These are phyloP conservation scores for Progne subis DNA, from an alignment of 2,113 vertebrate species.

Conservation along the genomic window DNA sequence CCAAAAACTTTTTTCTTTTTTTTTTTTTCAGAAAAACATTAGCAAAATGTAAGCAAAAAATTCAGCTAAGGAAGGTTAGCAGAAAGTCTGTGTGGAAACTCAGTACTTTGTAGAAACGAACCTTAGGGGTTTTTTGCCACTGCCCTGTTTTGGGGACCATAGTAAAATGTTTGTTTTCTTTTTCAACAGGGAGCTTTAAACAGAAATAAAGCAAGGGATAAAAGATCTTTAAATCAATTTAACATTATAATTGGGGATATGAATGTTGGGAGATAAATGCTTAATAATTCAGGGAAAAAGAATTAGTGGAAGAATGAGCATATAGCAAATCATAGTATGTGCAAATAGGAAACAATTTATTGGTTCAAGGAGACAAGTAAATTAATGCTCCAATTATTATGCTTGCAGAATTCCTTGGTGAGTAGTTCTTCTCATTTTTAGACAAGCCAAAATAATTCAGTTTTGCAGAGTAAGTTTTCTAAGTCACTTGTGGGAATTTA, in stretches of 20 bases:
- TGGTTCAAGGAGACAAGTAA: slow-evolving; percentile 22
- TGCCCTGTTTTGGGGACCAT: neutral
- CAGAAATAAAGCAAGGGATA: neutral
- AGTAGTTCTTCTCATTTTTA: slow-evolving; percentile 26
- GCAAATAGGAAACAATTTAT: slow-evolving; percentile 54
- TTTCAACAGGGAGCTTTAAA: slow-evolving; percentile 13
- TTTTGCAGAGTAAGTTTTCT: slow-evolving; percentile 9
- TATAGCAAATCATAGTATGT: neutral
- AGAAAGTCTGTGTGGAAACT: neutral
- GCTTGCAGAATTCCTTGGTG: slow-evolving; percentile 45
- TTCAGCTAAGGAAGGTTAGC: neutral
- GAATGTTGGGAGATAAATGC: slow-evolving; percentile 20
- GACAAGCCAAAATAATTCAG: slow-evolving; percentile 26
- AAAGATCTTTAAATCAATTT: slow-evolving; percentile 19
- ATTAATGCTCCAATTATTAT: slow-evolving; percentile 51
- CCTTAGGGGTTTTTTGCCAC: neutral
- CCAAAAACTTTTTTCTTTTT: neutral
- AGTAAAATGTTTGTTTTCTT: neutral
- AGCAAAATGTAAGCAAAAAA: neutral
- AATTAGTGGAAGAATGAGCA: neutral
- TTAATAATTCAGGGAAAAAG: slow-evolving; percentile 44
- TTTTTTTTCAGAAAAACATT: neutral
- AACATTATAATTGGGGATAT: slow-evolving; percentile 29
- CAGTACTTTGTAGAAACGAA: neutral
- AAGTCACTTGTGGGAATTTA: slow-evolving; percentile 1